Evolutionary conservation across 2,113 vertebrate genomes (phyloP).

Genomic region (Actenoides hombroni): DNA sequence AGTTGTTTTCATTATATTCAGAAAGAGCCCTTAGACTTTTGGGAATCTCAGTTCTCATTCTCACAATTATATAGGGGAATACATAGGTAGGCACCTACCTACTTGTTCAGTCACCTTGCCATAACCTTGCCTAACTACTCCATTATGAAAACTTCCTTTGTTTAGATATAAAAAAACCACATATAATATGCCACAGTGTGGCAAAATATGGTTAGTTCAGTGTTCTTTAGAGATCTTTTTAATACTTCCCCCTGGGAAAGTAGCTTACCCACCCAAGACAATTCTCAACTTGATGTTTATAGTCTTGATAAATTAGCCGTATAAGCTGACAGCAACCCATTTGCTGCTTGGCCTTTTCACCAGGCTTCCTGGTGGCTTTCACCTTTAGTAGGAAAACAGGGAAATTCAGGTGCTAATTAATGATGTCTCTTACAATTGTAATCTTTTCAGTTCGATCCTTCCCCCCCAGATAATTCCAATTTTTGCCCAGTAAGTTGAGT

Average conservation of each 20-base stretch:
- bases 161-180: neutral
- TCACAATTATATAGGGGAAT: neutral
- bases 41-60: neutral
- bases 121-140: neutral
- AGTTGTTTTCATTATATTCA: neutral
- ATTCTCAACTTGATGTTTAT: neutral
- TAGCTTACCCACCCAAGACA: neutral
- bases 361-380: neutral
- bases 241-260: neutral
- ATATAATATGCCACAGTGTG: neutral
- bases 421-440: neutral
- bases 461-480: neutral
- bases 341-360: neutral
- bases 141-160: neutral
- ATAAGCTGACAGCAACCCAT: neutral
- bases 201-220: neutral
- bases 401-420: neutral
- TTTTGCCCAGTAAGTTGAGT: neutral
- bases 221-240: neutral
- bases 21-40: neutral
- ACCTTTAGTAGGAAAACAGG: neutral
- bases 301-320: neutral
- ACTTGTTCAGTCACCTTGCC: neutral
- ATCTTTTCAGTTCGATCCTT: neutral
- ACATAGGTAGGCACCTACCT: neutral